Conservation (phyloP, 1,140 invertebrate genomes). For the Heterodera schachtii region DNA sequence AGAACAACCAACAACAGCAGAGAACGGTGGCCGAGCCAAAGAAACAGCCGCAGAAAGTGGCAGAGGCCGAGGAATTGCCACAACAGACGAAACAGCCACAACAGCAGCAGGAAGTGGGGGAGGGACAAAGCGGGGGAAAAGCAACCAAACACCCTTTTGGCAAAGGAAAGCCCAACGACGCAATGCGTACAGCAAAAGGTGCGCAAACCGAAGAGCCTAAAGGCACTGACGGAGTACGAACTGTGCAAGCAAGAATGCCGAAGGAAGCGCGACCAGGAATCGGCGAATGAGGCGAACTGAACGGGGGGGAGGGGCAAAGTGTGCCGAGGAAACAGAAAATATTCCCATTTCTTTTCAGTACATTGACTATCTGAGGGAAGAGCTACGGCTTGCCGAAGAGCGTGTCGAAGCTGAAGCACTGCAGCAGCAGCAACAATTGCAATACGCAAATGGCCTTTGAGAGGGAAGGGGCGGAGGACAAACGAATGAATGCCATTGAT, state of each 20-base stretch:
- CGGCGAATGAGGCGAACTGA: slow-evolving; percentile 17
- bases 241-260: slow-evolving; percentile 47
- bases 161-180: neutral
- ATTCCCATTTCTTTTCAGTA: slow-evolving; percentile 12
- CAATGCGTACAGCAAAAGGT: slow-evolving; percentile 8
- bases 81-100: neutral
- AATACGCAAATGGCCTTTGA: slow-evolving; percentile 1
- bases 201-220: slow-evolving; percentile 42
- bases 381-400: slow-evolving; percentile 17
- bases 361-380: slow-evolving; percentile 23
- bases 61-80: neutral
- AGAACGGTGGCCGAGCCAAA: neutral
- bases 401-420: neutral
- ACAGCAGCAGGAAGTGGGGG: neutral
- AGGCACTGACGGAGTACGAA: slow-evolving; percentile 40
- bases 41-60: neutral
- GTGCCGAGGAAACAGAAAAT: too few species aligned
- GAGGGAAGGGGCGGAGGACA: neutral
- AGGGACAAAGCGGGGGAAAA: too few species aligned
- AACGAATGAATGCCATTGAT: neutral
- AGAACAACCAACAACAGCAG: neutral
- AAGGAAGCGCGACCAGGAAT: slow-evolving; percentile 40
- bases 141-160: neutral
- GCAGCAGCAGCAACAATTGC: neutral
- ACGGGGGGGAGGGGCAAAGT: neutral